Evolutionary conservation across 2,888 invertebrate species (phyloP), one percentile per base, ranked within the genome.

Genomic region (Oithona nana): DNA sequence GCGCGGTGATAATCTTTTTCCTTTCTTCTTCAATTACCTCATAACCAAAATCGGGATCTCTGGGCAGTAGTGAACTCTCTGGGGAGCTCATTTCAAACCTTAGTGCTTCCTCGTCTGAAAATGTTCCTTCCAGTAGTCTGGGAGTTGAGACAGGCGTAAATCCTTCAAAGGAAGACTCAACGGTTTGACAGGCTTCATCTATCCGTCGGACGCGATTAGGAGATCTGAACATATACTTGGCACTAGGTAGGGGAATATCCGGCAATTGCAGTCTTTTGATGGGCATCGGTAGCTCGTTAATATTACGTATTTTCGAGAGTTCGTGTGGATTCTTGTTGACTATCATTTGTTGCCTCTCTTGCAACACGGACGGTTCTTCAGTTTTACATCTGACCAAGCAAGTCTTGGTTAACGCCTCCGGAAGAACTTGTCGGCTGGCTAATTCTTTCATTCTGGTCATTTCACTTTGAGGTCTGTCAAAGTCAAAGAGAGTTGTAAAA

Each of bases 261-360:
- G 59, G 59, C 28, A 59, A 28, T 29, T 48, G 48, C 11, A 61
- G n/a, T 16, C 39, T 39, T 22, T 61, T 61, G 13, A 48, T 28
- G 28, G 61, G 61, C 20, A 61, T 28, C 6, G 61, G 61, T 20
- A 61, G n/a, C n/a, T 61, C 61, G 49, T 50, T 61, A 13, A 62
- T 22, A 39, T 62, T 62, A 16, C 31, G 55, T 11, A 62, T 62
- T 56, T 62, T 62, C 3, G 62, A 62, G 4, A 62, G 56, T 28
- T 62, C 62, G 39, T 62, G 62, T 16, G 49, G 22, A 28, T 22
- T 56, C 24, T 62, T 62, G 16, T 54, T 22, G 20, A 48, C 56
- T 11, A 48, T 48, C n/a, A 57, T 30, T 54, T 54, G 29, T 28
- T 62, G 62, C 1, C 62, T 22, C 24, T 62, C 56, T 24, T 29